Evolutionary conservation across 1,140 invertebrate species (phyloP).

Genomic region (Bombus affinis): DNA sequence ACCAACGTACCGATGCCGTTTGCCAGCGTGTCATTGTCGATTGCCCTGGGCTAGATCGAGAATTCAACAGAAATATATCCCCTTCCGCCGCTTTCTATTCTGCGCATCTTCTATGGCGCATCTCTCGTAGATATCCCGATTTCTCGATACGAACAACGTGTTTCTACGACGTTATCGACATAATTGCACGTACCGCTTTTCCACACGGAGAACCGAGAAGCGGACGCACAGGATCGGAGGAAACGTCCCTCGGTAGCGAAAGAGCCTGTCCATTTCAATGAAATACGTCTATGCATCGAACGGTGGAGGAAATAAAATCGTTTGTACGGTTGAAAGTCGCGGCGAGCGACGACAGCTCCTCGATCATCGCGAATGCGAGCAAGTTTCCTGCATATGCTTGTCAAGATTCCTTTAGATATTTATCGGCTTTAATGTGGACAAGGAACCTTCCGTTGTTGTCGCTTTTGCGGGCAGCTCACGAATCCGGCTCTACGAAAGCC

Average conservation of each 20-base stretch:
- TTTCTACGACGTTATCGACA: not conserved
- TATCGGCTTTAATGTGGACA: constrained; percentile 59
- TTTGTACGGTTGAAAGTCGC: constrained; percentile 24
- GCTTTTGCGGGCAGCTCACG: constrained; percentile 38
- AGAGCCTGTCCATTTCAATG: constrained; percentile 30
- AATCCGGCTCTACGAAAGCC: constrained; percentile 8
- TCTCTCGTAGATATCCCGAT: not conserved
- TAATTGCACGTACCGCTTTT: not conserved
- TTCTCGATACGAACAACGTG: not conserved
- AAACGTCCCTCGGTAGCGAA: constrained; percentile 8
- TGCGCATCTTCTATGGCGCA: too few species aligned
- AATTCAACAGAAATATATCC: constrained; percentile 41
- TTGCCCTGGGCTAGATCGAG: constrained; percentile 67
- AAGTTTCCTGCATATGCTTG: constrained; percentile 37
- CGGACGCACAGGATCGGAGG: too few species aligned
- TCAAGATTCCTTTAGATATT: constrained; percentile 58
- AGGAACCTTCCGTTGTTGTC: constrained; percentile 56
- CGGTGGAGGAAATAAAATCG: constrained; percentile 38
- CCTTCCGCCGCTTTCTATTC: not conserved
- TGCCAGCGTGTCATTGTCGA: constrained; percentile 77
- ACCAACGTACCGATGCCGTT: constrained; percentile 69
- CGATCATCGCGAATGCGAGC: constrained; percentile 48
- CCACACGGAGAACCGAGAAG: not conserved
- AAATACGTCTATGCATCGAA: constrained; percentile 19
- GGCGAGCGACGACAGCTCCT: constrained; percentile 41